Base-by-base conservation (phyloP, 2,888 invertebrate species). In the Geophilus truncorum region DNA sequence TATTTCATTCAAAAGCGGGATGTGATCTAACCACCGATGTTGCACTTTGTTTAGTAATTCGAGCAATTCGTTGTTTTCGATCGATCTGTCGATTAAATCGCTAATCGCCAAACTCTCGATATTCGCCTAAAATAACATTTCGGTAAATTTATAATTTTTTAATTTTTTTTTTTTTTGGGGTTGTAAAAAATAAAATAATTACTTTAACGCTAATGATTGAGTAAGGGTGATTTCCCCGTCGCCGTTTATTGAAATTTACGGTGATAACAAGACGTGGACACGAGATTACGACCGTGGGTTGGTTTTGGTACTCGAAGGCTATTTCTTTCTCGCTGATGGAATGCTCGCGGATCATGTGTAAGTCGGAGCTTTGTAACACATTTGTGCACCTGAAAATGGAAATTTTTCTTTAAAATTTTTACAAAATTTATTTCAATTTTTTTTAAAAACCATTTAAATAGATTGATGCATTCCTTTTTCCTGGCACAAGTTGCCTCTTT, bases 251-350 rank as follows among this genome's bases (percentile, higher is more conserved):
- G 32, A 78, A 78, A 2, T 7, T 36, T n/a, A 30, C 30, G 10
- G 78, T 78, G 4, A 78, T 3, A 10, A 78, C 78, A 9, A 78
- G 78, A n/a, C 78, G 78, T 15, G 78, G 78, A 32, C 28, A 25
- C 5, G 25, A 30, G 28, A 15, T n/a, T 4, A 32, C 28, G 9
- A 36, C 15, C 10, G 25, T 15, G 4, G 78, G 36, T 34, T 23
- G 78, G 18, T 78, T 78, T 9, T 30, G 34, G 36, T 32, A 30
- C 18, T 78, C 78, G 21, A 78, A 28, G 78, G 78, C 78, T 23
- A 78, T 23, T 23, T 21, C 32, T 12, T 40, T 78, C n/a, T 78
- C 78, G 18, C 32, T 32, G 23, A 78, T 40, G 78, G 28, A 23
- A 32, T 78, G 78, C 28, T 78, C 78, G n/a, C 40, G 32, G 21